phyloP scores from a whole-genome alignment of 2,113 vertebrate genomes.

The Turnix velox region DNA sequence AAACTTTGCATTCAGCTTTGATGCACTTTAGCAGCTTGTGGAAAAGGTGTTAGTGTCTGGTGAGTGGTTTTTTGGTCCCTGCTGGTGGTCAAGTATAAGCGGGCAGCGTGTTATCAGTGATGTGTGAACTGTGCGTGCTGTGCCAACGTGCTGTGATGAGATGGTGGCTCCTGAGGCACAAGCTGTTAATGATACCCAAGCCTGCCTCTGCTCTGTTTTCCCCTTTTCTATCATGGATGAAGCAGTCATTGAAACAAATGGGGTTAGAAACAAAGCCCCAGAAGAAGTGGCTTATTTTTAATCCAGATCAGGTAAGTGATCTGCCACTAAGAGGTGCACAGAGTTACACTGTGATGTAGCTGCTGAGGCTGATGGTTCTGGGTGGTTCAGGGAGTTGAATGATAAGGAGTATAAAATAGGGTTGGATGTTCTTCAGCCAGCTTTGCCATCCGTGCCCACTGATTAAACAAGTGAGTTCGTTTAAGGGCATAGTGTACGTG shows the following conservation, averaged over 20 bases:
- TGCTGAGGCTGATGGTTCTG: not conserved
- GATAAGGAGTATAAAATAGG: not conserved
- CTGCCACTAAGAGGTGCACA: not conserved
- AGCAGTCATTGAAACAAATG: not conserved
- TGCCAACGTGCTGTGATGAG: not conserved
- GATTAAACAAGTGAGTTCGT: not conserved
- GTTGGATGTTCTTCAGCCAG: not conserved
- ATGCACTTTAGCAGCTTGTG: not conserved
- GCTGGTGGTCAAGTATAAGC: not conserved
- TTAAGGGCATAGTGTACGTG: not conserved
- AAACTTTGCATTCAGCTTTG: not conserved
- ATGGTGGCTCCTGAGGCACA: not conserved
- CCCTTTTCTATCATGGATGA: not conserved
- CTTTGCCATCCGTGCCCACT: not conserved
- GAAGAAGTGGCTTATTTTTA: not conserved
- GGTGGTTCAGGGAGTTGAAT: not conserved
- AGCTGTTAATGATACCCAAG: not conserved
- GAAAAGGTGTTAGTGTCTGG: not conserved
- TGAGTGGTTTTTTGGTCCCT: not conserved
- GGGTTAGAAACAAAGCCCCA: not conserved
- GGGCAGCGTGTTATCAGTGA: not conserved
- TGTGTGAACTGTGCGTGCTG: not conserved
- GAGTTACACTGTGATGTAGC: not conserved
- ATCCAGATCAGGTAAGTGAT: not conserved
- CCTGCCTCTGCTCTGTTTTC: rapidly evolving